Conservation (phyloP, 2,888 invertebrate genomes). For the Pecten maximus region DNA sequence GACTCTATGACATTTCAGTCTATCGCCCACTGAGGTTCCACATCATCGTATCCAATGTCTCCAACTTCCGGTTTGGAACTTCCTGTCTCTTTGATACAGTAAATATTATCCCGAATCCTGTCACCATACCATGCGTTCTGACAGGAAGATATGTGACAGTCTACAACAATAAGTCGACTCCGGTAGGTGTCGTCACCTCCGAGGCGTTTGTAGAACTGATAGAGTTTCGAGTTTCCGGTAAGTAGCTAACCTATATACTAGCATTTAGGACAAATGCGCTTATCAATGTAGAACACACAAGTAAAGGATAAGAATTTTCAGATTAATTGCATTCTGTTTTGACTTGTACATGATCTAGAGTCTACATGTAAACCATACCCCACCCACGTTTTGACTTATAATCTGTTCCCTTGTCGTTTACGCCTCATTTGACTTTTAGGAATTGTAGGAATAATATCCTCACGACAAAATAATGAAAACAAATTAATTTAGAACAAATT, state of each 20-base stretch:
- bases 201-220: constrained; percentile 13
- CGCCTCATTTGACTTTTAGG: too few relatives aligned
- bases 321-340: too few relatives aligned
- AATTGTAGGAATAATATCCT: too few relatives aligned
- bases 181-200: not conserved
- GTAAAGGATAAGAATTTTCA: too few relatives aligned
- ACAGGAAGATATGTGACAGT: not conserved
- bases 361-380: too few relatives aligned
- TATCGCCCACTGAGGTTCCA: not conserved
- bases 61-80: not conserved
- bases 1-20: not conserved
- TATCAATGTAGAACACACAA: too few relatives aligned
- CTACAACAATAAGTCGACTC: not conserved
- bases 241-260: not conserved
- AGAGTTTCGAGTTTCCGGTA: not conserved
- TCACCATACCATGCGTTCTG: not conserved
- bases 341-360: too few relatives aligned
- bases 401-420: too few relatives aligned
- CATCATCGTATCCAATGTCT: not conserved
- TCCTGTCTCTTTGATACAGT: not conserved
- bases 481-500: too few relatives aligned
- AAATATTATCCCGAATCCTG: not conserved
- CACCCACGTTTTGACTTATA: too few relatives aligned
- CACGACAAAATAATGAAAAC: too few relatives aligned
- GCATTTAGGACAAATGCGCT: too few relatives aligned